phyloP scores from a whole-genome alignment of 1,140 invertebrate species.

The Musca vetustissima region DNA sequence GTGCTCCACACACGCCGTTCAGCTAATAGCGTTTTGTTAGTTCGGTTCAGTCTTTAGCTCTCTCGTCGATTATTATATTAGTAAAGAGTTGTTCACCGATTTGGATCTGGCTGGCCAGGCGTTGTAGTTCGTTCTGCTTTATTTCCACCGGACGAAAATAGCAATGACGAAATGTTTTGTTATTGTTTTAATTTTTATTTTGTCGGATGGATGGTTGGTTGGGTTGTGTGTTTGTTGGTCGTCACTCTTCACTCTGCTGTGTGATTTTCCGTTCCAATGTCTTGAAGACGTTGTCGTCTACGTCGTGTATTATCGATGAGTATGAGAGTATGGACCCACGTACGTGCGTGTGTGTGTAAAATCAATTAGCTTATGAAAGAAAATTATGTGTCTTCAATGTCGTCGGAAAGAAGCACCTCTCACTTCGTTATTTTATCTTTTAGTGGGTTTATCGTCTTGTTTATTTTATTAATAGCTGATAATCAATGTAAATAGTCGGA shows the following conservation, averaged over 20 bases:
- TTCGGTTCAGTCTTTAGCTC: slow-evolving; percentile 16
- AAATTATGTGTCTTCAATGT: slow-evolving; percentile 11
- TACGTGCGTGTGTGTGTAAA: slow-evolving; percentile 11
- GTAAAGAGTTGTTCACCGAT: background rate
- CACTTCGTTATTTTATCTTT: too few relatives aligned
- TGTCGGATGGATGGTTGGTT: background rate
- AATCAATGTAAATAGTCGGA: too few relatives aligned
- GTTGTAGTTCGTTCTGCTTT: background rate
- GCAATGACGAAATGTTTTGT: slow-evolving; percentile 26
- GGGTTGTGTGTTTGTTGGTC: too few relatives aligned
- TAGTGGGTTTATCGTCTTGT: background rate
- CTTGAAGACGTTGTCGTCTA: background rate
- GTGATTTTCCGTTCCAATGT: background rate
- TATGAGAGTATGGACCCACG: slow-evolving; percentile 13
- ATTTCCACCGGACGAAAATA: slow-evolving; percentile 10
- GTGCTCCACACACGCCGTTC: too few relatives aligned
- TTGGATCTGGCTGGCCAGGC: too few relatives aligned
- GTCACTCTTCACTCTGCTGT: background rate
- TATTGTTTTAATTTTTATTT: slow-evolving; percentile 32
- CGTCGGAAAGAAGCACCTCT: slow-evolving; percentile 17
- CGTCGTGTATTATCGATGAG: slow-evolving; percentile 34
- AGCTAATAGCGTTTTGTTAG: background rate
- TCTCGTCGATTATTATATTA: slow-evolving; percentile 3
- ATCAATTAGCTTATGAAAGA: slow-evolving; percentile 15
- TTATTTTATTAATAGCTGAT: background rate